A percentile compares a stretch with the other conserved stretches of the same genome.
Conservation (phyloP, 2,113 vertebrate genomes). For the Coregonus clupeaformis region DNA sequence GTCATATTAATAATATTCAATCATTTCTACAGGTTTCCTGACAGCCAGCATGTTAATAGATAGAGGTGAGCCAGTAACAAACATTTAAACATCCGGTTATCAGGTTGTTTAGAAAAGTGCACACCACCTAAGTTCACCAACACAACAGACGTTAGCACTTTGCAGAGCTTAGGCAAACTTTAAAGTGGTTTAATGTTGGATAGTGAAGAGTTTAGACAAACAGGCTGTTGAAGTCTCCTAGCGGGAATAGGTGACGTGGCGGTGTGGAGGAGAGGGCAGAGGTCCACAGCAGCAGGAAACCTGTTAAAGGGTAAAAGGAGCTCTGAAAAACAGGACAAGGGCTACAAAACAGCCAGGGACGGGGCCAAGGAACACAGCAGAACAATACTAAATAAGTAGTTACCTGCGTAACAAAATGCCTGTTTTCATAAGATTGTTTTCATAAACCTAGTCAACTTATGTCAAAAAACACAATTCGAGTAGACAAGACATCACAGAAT, state of each 20-base stretch:
- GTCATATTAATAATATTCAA: neutral
- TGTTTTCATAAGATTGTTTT: neutral
- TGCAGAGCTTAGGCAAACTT: neutral
- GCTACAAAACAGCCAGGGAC: slow-evolving; percentile 18
- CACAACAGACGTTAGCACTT: neutral
- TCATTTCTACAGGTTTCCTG: slow-evolving; percentile 8
- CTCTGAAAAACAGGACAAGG: slow-evolving; percentile 7
- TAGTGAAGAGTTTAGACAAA: neutral
- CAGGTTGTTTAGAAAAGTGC: slow-evolving; percentile 7
- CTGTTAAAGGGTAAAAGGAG: slow-evolving; percentile 38
- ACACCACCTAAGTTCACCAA: neutral
- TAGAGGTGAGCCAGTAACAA: neutral
- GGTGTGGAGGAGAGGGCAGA: slow-evolving; percentile 12
- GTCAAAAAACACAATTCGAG: neutral
- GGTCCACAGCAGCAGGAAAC: slow-evolving; percentile 34
- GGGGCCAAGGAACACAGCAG: slow-evolving; percentile 25
- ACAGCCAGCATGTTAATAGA: neutral
- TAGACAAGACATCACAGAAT: too few relatives aligned
- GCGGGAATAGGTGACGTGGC: too few relatives aligned
- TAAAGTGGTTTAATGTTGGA: neutral
- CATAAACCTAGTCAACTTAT: neutral
- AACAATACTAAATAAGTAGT: neutral
- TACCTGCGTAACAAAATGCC: neutral
- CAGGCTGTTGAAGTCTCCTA: neutral
- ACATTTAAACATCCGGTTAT: neutral